phyloP scores from a whole-genome alignment of 2,113 vertebrate species.

The Saimiri boliviensis region DNA sequence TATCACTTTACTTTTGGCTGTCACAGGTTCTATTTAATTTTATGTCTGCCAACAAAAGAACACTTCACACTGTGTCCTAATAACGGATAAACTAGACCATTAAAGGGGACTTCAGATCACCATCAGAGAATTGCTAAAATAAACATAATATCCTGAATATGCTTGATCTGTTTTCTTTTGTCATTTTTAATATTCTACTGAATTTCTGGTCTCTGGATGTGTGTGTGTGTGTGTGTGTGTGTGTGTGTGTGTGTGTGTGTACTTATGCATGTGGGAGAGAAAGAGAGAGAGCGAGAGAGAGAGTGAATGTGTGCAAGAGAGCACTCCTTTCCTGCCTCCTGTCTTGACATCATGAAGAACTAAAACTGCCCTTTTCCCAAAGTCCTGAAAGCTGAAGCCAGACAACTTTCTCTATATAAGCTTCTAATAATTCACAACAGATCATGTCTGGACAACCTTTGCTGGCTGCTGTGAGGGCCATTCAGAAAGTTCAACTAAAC shows the following conservation, averaged over 20 bases:
- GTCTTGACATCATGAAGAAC: background rate
- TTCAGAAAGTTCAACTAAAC: background rate
- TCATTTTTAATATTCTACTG: background rate
- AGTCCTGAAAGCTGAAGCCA: background rate
- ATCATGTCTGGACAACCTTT: no score
- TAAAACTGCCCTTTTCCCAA: background rate
- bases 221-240: background rate
- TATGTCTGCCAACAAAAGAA: background rate
- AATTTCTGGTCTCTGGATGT: background rate
- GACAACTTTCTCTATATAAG: background rate
- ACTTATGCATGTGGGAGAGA: background rate
- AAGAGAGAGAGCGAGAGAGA: background rate
- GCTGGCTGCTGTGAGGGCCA: background rate
- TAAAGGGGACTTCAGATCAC: background rate
- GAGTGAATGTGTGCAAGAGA: background rate
- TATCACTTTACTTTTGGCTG: background rate
- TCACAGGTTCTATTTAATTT: background rate
- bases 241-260: background rate
- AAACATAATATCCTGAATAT: background rate
- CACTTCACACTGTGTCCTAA: background rate
- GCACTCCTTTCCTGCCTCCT: background rate
- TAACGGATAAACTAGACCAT: background rate
- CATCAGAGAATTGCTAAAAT: background rate
- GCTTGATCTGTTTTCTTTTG: background rate
- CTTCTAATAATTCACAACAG: background rate